phyloP scores from a whole-genome alignment of 1,140 invertebrate species.

The Pachypsylla venusta region DNA sequence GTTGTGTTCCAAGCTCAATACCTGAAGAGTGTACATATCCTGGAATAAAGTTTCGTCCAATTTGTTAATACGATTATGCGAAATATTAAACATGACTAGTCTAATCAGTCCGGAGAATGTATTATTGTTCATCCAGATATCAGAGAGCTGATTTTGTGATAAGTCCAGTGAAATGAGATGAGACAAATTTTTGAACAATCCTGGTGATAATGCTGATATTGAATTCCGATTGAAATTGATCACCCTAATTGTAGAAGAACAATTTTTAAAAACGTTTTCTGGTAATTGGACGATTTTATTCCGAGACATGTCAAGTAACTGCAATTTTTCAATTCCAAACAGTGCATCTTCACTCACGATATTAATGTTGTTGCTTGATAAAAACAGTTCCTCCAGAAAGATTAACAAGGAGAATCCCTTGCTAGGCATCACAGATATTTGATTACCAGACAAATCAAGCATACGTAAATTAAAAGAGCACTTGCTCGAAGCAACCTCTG shows the following conservation, averaged over 20 bases:
- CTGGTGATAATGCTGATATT: slow-evolving; percentile 60
- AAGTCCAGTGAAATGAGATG: slow-evolving; percentile 73
- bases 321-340: slow-evolving; percentile 55
- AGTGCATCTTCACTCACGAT: slow-evolving; percentile 68
- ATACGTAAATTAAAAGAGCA: slow-evolving; percentile 66
- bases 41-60: slow-evolving; percentile 64
- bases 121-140: slow-evolving; percentile 60
- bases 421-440: slow-evolving; percentile 60
- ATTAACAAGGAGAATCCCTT: slow-evolving; percentile 61
- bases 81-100: slow-evolving; percentile 68
- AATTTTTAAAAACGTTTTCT: slow-evolving; percentile 64
- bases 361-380: slow-evolving; percentile 71
- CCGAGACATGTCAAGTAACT: slow-evolving; percentile 67
- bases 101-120: slow-evolving; percentile 76
- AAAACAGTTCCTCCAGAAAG: slow-evolving; percentile 54
- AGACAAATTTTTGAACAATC: slow-evolving; percentile 65
- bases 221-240: slow-evolving; percentile 79
- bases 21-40: slow-evolving; percentile 65
- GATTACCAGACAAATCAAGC: slow-evolving; percentile 69
- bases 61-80: slow-evolving; percentile 64
- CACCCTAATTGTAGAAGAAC: slow-evolving; percentile 60
- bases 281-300: slow-evolving; percentile 78
- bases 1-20: slow-evolving; percentile 65
- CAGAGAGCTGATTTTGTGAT: slow-evolving; percentile 71
- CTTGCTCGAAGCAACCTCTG: slow-evolving; percentile 25